Conservation (phyloP, 2,797 vertebrate species). For the Sebastes wilsoni region DNA sequence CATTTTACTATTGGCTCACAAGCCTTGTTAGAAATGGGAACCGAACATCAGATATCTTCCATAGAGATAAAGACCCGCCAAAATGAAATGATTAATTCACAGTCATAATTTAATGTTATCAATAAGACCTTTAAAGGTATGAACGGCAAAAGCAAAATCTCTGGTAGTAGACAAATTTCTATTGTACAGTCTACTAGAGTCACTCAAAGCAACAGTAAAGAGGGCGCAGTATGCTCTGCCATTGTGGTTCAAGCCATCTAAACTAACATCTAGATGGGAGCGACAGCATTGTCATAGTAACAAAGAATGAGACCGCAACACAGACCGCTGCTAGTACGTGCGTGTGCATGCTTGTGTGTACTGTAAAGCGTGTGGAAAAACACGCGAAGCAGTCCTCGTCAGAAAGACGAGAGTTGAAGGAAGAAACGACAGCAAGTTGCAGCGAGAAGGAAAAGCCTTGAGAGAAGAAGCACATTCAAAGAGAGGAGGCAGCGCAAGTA, state of each 20-base stretch:
- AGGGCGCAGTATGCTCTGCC: conserved; percentile 19
- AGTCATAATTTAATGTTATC: too few relatives aligned
- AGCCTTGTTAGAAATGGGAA: too few relatives aligned
- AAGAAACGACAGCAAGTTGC: conserved; percentile 23
- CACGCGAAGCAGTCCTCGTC: conserved; percentile 21
- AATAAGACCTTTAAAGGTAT: background rate
- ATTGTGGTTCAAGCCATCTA: conserved; percentile 21
- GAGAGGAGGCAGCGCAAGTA: background rate
- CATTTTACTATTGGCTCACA: too few relatives aligned
- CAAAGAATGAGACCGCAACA: conserved; percentile 21
- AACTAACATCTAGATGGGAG: conserved; percentile 23
- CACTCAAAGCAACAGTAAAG: background rate
- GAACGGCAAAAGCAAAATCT: background rate
- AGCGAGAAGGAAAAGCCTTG: conserved; percentile 11
- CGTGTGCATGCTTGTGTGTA: background rate
- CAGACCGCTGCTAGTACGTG: background rate
- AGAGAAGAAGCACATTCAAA: conserved; percentile 26
- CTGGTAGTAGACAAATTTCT: background rate
- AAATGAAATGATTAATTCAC: too few relatives aligned
- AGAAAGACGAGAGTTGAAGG: conserved; percentile 18
- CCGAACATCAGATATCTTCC: too few relatives aligned
- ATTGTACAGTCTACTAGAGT: background rate
- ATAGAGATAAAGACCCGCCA: fast-evolving
- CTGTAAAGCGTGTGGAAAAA: conserved; percentile 4
- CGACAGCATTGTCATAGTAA: conserved; percentile 37